Conservation (phyloP, 1,140 invertebrate species). For the Tetramorium simillimum region DNA sequence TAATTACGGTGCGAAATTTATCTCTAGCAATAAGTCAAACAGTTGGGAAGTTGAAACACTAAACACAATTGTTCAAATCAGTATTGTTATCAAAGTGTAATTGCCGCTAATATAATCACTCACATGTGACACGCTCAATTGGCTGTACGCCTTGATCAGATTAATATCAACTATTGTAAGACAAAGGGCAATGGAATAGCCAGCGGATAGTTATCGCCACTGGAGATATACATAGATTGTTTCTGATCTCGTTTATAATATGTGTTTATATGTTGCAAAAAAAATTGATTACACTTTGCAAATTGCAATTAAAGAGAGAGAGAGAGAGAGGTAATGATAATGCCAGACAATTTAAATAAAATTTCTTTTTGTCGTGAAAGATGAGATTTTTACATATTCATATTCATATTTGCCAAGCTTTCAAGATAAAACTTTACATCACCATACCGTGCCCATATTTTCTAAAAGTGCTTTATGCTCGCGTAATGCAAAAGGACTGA, state of each 20-base stretch:
- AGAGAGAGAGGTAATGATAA: background rate
- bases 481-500: background rate
- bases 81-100: background rate
- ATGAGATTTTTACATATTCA: background rate
- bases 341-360: background rate
- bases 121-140: constrained; percentile 2
- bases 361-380: background rate
- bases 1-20: background rate
- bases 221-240: background rate
- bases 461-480: background rate
- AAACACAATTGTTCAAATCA: background rate
- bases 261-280: background rate
- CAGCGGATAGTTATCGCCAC: background rate
- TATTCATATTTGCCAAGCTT: background rate
- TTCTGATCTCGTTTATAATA: background rate
- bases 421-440: background rate
- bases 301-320: background rate
- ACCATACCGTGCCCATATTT: background rate
- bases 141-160: background rate
- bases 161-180: constrained; percentile 25
- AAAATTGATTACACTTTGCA: background rate
- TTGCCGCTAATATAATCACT: constrained; percentile 25
- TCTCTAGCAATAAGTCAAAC: background rate
- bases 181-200: background rate
- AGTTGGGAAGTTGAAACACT: background rate